These are phyloP conservation scores for Eptesicus fuscus DNA, from an alignment of 2,113 vertebrate genomes.

Conservation along the genomic window DNA sequence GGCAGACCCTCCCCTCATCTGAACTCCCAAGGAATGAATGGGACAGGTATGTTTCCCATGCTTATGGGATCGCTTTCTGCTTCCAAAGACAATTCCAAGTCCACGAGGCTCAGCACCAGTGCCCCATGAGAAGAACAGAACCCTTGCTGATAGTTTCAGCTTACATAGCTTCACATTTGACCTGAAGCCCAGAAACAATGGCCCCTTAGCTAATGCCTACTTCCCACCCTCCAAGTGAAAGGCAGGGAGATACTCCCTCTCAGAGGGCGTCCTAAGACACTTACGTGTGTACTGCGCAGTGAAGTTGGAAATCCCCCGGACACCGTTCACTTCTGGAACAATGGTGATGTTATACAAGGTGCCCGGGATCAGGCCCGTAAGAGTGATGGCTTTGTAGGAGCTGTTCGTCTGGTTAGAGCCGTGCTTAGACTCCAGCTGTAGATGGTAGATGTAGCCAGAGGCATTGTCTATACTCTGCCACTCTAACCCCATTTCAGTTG, in stretches of 20 bases:
- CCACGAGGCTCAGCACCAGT: neutral
- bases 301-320: rapidly evolving
- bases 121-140: neutral
- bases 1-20: neutral
- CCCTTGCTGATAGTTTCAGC: neutral
- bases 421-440: neutral
- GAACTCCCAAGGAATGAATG: neutral
- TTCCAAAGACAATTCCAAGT: neutral
- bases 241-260: neutral
- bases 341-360: slow-evolving; percentile 62
- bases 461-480: slow-evolving; percentile 56
- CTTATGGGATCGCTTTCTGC: neutral
- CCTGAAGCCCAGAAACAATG: neutral
- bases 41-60: neutral
- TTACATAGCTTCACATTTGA: neutral
- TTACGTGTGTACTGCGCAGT: slow-evolving; percentile 54
- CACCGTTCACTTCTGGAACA: neutral
- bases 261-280: neutral
- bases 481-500: slow-evolving; percentile 10
- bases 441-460: slow-evolving; percentile 24
- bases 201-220: neutral
- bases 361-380: neutral
- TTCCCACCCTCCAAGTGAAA: neutral
- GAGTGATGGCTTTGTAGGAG: rapidly evolving
- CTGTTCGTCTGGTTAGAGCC: rapidly evolving